These are phyloP conservation scores for Myotis daubentonii DNA, from an alignment of 2,797 vertebrate genomes.

Conservation along the genomic window DNA sequence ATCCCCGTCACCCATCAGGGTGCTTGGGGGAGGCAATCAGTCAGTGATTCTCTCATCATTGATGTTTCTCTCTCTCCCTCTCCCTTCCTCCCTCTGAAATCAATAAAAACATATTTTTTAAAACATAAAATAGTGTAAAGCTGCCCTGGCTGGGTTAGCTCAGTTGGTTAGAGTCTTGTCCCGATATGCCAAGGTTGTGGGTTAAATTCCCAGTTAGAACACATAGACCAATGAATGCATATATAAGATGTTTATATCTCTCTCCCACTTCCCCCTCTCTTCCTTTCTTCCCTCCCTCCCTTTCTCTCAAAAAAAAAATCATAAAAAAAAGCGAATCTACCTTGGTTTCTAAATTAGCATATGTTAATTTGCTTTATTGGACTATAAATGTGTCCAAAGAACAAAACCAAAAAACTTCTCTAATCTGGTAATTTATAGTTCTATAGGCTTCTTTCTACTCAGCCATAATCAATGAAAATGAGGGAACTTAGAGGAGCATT, in stretches of 20 bases:
- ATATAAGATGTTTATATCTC: background rate
- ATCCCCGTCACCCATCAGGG: too few species aligned
- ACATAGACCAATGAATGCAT: background rate
- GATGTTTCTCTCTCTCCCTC: too few species aligned
- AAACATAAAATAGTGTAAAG: background rate
- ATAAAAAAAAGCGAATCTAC: background rate
- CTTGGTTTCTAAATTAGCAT: background rate
- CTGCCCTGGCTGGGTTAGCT: background rate
- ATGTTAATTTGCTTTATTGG: background rate
- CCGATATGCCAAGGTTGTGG: background rate
- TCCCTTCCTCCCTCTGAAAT: too few species aligned
- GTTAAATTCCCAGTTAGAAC: background rate
- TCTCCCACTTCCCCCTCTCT: background rate
- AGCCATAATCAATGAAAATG: background rate
- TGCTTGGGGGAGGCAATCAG: too few species aligned
- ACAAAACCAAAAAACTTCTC: background rate
- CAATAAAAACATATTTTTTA: too few species aligned
- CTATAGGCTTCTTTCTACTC: background rate
- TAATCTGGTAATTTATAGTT: background rate
- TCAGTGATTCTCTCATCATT: too few species aligned
- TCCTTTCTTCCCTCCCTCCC: background rate
- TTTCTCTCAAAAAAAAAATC: too few species aligned
- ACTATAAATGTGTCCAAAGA: constrained; percentile 29
- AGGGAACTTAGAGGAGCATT: background rate
- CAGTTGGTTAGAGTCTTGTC: background rate